A percentile compares a stretch with the other conserved stretches of the same genome.
Evolutionary conservation across 2,113 vertebrate genomes (phyloP).

Genomic region (Taxidea taxus): DNA sequence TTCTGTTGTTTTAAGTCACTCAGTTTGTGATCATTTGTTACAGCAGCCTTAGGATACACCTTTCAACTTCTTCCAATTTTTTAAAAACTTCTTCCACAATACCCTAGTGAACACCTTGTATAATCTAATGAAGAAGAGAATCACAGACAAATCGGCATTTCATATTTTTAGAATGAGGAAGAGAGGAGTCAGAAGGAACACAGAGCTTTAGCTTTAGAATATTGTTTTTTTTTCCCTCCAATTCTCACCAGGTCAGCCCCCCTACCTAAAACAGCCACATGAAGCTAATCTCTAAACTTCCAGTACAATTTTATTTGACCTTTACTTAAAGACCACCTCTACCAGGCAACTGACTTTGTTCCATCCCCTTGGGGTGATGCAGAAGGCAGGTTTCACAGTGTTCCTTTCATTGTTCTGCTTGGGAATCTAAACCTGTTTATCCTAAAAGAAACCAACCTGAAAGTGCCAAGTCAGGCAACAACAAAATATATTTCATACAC

Average conservation of each 20-base stretch:
- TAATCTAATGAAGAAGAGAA: slow-evolving; percentile 8
- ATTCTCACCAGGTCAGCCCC: background rate
- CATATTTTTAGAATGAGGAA: background rate
- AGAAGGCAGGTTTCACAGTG: background rate
- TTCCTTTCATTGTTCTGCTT: background rate
- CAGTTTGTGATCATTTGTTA: background rate
- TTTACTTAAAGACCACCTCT: slow-evolving; percentile 61
- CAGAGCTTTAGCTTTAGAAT: background rate
- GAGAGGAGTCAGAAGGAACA: background rate
- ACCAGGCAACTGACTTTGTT: background rate
- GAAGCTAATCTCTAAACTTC: slow-evolving; percentile 51
- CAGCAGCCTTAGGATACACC: background rate
- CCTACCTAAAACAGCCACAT: slow-evolving; percentile 6
- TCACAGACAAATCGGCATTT: background rate
- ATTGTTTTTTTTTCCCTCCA: slow-evolving; percentile 6
- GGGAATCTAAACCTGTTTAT: slow-evolving; percentile 38
- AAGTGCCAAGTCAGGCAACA: background rate
- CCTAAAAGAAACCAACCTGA: slow-evolving; percentile 46
- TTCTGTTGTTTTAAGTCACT: background rate
- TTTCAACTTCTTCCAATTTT: background rate
- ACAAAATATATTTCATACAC: slow-evolving; percentile 37
- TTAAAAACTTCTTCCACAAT: background rate
- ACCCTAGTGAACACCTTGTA: background rate
- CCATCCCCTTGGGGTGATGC: background rate
- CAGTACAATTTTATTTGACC: slow-evolving; percentile 48